Evolutionary conservation across 1,140 invertebrate genomes (phyloP).

Genomic region (Chlorops oryzae): DNA sequence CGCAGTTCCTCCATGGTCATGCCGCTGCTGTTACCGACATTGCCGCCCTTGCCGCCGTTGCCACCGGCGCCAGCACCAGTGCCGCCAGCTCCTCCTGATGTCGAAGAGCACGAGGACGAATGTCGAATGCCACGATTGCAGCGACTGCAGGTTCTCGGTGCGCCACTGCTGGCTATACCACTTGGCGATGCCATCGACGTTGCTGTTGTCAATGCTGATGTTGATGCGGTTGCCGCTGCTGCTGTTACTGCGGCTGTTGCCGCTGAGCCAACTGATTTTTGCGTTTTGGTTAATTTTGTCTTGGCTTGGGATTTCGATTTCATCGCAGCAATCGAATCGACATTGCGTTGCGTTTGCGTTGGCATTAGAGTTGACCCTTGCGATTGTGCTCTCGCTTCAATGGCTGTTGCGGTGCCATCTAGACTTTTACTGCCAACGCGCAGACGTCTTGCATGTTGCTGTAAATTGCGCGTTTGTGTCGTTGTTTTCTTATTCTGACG

Average conservation of each 20-base stretch:
- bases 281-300: not conserved
- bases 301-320: too few relatives aligned
- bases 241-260: conserved; percentile 6
- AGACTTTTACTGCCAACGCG: conserved; percentile 38
- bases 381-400: too few relatives aligned
- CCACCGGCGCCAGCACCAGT: conserved; percentile 26
- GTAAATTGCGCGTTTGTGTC: conserved; percentile 18
- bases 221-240: conserved; percentile 14
- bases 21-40: conserved; percentile 44
- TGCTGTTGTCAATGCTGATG: conserved; percentile 20
- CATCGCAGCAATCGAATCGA: too few relatives aligned
- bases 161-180: not conserved
- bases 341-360: too few relatives aligned
- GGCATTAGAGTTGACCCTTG: too few relatives aligned
- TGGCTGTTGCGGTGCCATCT: too few relatives aligned
- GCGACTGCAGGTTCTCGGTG: conserved; percentile 36
- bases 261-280: too few relatives aligned
- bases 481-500: conserved; percentile 38
- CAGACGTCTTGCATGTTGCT: conserved; percentile 37
- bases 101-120: conserved; percentile 60
- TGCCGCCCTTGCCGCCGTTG: conserved; percentile 32
- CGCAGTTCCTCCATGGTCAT: conserved; percentile 78
- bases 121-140: conserved; percentile 45
- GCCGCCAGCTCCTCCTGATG: conserved; percentile 55
- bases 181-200: too few relatives aligned